phyloP scores from a whole-genome alignment of 2,888 invertebrate genomes.

The Adela reaumurella region DNA sequence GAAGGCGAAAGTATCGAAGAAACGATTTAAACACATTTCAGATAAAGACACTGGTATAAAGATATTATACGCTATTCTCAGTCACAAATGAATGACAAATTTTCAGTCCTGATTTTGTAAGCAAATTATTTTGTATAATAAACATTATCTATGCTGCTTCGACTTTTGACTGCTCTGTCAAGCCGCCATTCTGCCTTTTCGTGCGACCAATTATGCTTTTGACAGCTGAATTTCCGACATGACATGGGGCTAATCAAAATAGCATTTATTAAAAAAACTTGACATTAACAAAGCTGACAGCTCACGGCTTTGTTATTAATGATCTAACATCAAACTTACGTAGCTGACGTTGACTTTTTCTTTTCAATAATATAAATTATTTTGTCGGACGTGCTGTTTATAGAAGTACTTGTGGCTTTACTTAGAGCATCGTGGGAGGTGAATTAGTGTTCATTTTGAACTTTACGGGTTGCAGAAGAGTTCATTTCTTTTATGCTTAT shows the following conservation, averaged over 20 bases:
- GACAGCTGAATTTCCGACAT: conserved; percentile 57
- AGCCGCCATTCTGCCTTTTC: conserved; percentile 32
- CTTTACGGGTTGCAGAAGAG: too few relatives aligned
- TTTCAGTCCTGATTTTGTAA: too few relatives aligned
- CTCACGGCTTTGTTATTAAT: conserved; percentile 53
- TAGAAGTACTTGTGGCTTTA: neutral
- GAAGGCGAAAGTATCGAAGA: too few relatives aligned
- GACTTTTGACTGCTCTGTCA: conserved; percentile 19
- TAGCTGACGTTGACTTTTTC: conserved; percentile 18
- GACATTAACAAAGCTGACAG: conserved; percentile 51
- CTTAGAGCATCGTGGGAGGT: neutral
- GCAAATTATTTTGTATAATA: too few relatives aligned
- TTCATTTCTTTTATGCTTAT: too few relatives aligned
- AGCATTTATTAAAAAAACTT: conserved; percentile 52
- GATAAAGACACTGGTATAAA: too few relatives aligned
- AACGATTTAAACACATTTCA: too few relatives aligned
- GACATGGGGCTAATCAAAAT: conserved; percentile 61
- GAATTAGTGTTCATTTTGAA: neutral
- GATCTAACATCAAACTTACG: conserved; percentile 17
- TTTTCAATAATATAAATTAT: conserved; percentile 25
- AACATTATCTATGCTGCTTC: too few relatives aligned
- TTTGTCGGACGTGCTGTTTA: neutral
- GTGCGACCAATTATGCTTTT: conserved; percentile 54
- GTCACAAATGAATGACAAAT: too few relatives aligned
- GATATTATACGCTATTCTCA: too few relatives aligned